Conservation (phyloP, 2,797 vertebrate genomes). For the Cryptoblepharus egeriae region DNA sequence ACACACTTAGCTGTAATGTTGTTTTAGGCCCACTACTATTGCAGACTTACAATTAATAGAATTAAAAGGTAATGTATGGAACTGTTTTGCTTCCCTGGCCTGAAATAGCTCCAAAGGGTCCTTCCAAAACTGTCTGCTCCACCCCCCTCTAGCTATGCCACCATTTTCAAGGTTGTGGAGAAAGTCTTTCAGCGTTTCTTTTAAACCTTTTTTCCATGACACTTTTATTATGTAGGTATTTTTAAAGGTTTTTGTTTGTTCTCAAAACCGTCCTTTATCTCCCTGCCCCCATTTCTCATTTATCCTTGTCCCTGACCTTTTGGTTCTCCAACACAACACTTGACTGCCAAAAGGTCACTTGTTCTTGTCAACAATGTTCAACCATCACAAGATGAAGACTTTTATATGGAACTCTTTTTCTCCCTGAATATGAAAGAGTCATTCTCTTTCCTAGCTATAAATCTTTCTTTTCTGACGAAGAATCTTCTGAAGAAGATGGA, state of each 20-base stretch:
- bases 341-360: not conserved
- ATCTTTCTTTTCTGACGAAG: not conserved
- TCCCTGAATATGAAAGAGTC: not conserved
- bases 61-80: too few relatives aligned
- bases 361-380: not conserved
- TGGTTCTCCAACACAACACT: not conserved
- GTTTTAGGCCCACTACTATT: slow-evolving; percentile 59
- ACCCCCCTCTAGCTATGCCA: too few relatives aligned
- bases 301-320: not conserved
- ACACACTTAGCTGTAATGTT: not conserved
- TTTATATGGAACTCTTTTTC: not conserved
- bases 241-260: not conserved
- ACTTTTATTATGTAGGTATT: not conserved
- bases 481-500: too few relatives aligned
- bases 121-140: too few relatives aligned
- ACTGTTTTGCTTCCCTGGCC: too few relatives aligned
- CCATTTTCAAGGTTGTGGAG: slow-evolving; percentile 48
- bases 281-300: not conserved
- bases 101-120: too few relatives aligned
- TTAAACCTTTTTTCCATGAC: not conserved
- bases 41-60: slow-evolving; percentile 61
- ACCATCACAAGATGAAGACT: not conserved
- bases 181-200: slow-evolving; percentile 45
- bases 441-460: not conserved
- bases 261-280: not conserved